Evolutionary conservation across 2,888 invertebrate genomes (phyloP).

Genomic region (Epinotia nisella): DNA sequence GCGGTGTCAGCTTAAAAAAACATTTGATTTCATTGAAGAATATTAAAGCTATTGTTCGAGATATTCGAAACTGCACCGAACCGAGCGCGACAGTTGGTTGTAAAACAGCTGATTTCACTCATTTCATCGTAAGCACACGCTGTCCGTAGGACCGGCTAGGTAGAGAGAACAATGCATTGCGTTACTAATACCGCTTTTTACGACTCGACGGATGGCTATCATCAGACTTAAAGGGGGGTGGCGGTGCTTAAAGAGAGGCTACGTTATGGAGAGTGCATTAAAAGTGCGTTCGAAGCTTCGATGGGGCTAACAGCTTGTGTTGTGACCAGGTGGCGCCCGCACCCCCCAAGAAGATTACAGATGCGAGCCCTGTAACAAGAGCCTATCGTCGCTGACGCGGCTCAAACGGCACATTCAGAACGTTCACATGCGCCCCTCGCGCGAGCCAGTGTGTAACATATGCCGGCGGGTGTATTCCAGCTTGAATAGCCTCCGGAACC

Average conservation of each 20-base stretch:
- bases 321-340: conserved; percentile 89
- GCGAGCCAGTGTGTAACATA: conserved; percentile 96
- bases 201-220: conserved; percentile 76
- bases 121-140: conserved; percentile 66
- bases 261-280: conserved; percentile 83
- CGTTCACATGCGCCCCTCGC: conserved; percentile 95
- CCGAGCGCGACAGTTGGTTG: conserved; percentile 58
- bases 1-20: conserved; percentile 74
- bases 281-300: conserved; percentile 80
- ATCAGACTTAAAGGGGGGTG: conserved; percentile 78
- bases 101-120: conserved; percentile 60
- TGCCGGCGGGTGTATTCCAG: conserved; percentile 97
- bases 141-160: conserved; percentile 57
- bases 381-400: conserved; percentile 93
- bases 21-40: conserved; percentile 77
- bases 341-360: conserved; percentile 93
- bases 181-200: conserved; percentile 79
- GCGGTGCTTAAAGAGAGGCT: conserved; percentile 83
- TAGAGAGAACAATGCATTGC: conserved; percentile 58
- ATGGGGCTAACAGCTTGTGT: conserved; percentile 84
- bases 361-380: conserved; percentile 96
- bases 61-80: conserved; percentile 67
- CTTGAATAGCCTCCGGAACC: conserved; percentile 94
- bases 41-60: conserved; percentile 74
- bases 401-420: conserved; percentile 96